Conservation (phyloP, 30 jellyfish, hydroid and myxozoan species). For the Mastigias papua region DNA sequence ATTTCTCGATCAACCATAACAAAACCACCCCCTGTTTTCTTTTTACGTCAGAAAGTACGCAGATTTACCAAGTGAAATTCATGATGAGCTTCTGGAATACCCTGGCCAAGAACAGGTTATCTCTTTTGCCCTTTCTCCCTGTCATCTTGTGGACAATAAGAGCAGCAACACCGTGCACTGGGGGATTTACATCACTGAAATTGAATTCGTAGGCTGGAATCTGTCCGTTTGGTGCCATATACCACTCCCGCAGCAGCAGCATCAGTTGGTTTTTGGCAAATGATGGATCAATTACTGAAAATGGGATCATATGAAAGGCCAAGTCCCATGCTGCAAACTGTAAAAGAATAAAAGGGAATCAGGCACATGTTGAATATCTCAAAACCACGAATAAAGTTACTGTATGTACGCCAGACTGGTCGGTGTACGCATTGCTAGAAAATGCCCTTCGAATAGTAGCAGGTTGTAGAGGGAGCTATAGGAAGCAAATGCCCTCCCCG, state of each 20-base stretch:
- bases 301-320: constrained; percentile 95
- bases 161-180: constrained; percentile 94
- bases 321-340: constrained; percentile 96
- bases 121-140: constrained; percentile 85
- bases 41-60: neutral
- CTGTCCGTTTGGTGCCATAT: constrained; percentile 97
- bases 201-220: constrained; percentile 96
- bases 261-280: constrained; percentile 82
- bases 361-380: neutral
- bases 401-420: too few species aligned
- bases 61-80: constrained; percentile 91
- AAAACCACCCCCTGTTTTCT: too few species aligned
- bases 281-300: constrained; percentile 84
- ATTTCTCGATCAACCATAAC: too few species aligned
- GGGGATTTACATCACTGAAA: constrained; percentile 94
- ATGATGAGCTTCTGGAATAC: constrained; percentile 90
- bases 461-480: too few species aligned
- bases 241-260: constrained; percentile 90
- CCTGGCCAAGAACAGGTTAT: constrained; percentile 81
- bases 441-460: too few species aligned
- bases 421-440: too few species aligned
- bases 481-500: too few species aligned
- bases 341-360: neutral
- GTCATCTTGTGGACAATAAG: constrained; percentile 81
- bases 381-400: neutral